Conservation (phyloP, 1,140 invertebrate species). For the Orussus abietinus region DNA sequence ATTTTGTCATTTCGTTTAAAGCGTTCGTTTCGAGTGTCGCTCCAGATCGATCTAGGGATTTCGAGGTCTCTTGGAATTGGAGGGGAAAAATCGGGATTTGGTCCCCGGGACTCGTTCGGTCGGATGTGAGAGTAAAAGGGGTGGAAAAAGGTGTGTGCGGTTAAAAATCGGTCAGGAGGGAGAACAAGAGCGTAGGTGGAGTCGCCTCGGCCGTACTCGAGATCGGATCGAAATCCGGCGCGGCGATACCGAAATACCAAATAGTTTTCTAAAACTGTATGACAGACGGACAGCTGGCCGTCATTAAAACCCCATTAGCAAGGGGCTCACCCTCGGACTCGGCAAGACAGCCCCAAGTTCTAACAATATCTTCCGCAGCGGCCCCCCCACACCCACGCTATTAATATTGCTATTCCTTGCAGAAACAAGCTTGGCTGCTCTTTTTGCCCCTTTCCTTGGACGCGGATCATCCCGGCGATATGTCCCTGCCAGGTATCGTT, state of each 20-base stretch:
- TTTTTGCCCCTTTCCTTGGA: too few species aligned
- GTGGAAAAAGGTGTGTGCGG: too few species aligned
- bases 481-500: too few species aligned
- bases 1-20: too few species aligned
- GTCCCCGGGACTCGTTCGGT: too few species aligned
- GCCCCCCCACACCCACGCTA: slow-evolving; percentile 45
- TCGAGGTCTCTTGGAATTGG: background rate
- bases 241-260: slow-evolving; percentile 29
- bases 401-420: slow-evolving; percentile 52
- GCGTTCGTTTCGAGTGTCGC: too few species aligned
- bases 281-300: slow-evolving; percentile 53
- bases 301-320: slow-evolving; percentile 56
- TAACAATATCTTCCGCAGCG: slow-evolving; percentile 48
- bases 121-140: too few species aligned
- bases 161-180: background rate
- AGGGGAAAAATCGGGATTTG: too few species aligned
- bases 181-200: slow-evolving; percentile 13
- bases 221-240: slow-evolving; percentile 31
- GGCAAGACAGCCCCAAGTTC: slow-evolving; percentile 40
- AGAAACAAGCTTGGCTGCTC: too few species aligned
- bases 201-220: slow-evolving; percentile 41
- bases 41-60: too few species aligned
- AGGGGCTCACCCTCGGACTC: slow-evolving; percentile 32
- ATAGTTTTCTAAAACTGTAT: slow-evolving; percentile 45
- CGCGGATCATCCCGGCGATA: too few species aligned